Base-by-base conservation (phyloP, 2,797 vertebrate genomes). In the Myotis myotis region DNA sequence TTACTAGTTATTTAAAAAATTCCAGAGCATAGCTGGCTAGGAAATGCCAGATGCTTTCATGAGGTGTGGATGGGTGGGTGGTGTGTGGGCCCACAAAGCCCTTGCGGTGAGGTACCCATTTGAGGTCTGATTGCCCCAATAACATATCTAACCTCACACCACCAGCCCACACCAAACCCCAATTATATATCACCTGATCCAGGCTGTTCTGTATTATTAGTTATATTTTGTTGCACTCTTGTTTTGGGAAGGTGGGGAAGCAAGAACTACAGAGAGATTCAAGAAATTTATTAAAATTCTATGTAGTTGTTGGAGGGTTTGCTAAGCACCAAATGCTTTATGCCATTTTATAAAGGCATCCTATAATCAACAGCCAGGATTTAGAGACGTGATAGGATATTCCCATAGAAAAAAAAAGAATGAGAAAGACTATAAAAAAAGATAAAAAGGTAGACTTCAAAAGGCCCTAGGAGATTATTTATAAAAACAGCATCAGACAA, bases 321-420 rank as follows among this genome's bases (percentile, higher is more conserved):
- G 20, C 47, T 64, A 71, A 81, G 81, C 94, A 94, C 1, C 9
- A 97, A 95, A 96, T 96, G 96, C 94, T 98, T 96, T 96, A 62
- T 96, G 80, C 72, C 92, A 94, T 96, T 95, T 97, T 95, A 33
- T 93, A 93, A 97, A 95, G 80, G 33, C 83, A 95, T 0, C 0
- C 80, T 96, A 55, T 97, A 96, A 97, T 97, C 96, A 97, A 97
- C 97, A 97, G 94, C 91, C 87, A 97, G 66, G 80, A 93, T 97
- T 97, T 92, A 96, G 89, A 94, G 91, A 97, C 95, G 89, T 80
- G 95, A 92, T 90, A 93, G 90, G 95, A 93, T 3, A 47, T 70
- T 80, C 44, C 71, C 62, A 70, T 36, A 64, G 87, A 84, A 96
- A 93, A 86, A 36, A 30, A 92, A 86, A n/a, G 55, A 87, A 81